These are phyloP conservation scores for Cryptophagus acutangulus DNA, from an alignment of 2,888 invertebrate species.

Conservation along the genomic window DNA sequence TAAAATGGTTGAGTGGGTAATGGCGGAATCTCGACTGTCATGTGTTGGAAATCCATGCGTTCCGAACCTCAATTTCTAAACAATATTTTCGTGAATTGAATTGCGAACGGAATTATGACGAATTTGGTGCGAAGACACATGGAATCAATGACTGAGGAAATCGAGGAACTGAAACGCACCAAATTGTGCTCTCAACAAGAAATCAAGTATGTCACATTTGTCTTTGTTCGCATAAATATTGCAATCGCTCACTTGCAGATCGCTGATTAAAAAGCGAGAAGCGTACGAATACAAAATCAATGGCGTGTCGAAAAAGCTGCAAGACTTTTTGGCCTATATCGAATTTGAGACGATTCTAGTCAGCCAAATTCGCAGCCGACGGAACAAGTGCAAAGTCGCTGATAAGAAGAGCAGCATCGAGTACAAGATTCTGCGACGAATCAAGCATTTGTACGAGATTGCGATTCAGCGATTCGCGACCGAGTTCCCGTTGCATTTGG, in stretches of 20 bases:
- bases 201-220: conserved; percentile 53
- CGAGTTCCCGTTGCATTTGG: conserved; percentile 70
- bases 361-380: conserved; percentile 58
- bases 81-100: too few species aligned
- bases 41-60: too few species aligned
- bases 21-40: too few species aligned
- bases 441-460: conserved; percentile 70
- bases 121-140: conserved; percentile 74
- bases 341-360: conserved; percentile 66
- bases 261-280: conserved; percentile 63
- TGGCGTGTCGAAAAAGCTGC: conserved; percentile 60
- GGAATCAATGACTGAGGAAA: conserved; percentile 73
- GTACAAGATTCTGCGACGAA: conserved; percentile 62
- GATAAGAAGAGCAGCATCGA: conserved; percentile 65
- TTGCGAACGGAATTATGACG: too few species aligned
- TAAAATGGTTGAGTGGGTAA: too few species aligned
- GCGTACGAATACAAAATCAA: conserved; percentile 71
- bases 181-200: conserved; percentile 67
- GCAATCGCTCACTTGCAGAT: conserved; percentile 47
- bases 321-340: conserved; percentile 66
- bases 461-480: conserved; percentile 64
- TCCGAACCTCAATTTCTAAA: too few species aligned
- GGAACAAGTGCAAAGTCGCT: conserved; percentile 54
- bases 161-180: conserved; percentile 72
- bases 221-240: background rate